A percentile compares a stretch with the other conserved stretches of the same genome.
Evolutionary conservation across 2,888 invertebrate genomes (phyloP).

Genomic region (Euclidia mi): DNA sequence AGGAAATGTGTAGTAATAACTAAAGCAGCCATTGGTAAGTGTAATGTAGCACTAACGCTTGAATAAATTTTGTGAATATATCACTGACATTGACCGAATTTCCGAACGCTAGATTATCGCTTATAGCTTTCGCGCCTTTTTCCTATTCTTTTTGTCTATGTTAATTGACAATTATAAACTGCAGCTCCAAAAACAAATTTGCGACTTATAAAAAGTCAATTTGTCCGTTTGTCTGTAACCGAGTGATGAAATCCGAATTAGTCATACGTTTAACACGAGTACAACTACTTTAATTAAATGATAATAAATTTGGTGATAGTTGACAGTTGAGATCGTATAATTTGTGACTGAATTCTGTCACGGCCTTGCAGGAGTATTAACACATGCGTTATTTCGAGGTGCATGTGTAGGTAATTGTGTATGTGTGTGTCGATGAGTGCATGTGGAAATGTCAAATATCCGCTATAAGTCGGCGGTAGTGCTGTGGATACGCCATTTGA

Average conservation of each 20-base stretch:
- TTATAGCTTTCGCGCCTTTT: slow-evolving; percentile 30
- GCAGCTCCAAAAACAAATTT: slow-evolving; percentile 7
- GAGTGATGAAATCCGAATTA: slow-evolving; percentile 19
- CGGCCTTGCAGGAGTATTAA: slow-evolving; percentile 12
- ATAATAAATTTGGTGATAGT: slow-evolving; percentile 28
- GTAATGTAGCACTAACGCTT: slow-evolving; percentile 26
- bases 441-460: too few relatives aligned
- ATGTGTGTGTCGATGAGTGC: too few relatives aligned
- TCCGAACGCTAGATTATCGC: slow-evolving; percentile 23
- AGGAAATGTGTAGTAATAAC: too few relatives aligned
- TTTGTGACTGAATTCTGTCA: slow-evolving; percentile 37
- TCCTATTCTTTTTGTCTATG: slow-evolving; percentile 22
- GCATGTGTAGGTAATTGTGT: background rate
- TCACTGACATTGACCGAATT: slow-evolving; percentile 51
- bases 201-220: slow-evolving; percentile 2
- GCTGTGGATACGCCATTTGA: too few relatives aligned
- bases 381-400: background rate
- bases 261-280: slow-evolving; percentile 19
- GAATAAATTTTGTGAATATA: slow-evolving; percentile 25
- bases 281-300: slow-evolving; percentile 19
- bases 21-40: slow-evolving; percentile 10
- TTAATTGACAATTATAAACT: slow-evolving; percentile 13
- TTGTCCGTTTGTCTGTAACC: slow-evolving; percentile 5
- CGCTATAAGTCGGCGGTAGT: too few relatives aligned
- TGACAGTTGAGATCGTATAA: slow-evolving; percentile 35